A percentile compares a stretch with the other conserved stretches of the same genome.
Evolutionary conservation across 2,113 vertebrate species (phyloP).

Genomic region (Panthera leo): DNA sequence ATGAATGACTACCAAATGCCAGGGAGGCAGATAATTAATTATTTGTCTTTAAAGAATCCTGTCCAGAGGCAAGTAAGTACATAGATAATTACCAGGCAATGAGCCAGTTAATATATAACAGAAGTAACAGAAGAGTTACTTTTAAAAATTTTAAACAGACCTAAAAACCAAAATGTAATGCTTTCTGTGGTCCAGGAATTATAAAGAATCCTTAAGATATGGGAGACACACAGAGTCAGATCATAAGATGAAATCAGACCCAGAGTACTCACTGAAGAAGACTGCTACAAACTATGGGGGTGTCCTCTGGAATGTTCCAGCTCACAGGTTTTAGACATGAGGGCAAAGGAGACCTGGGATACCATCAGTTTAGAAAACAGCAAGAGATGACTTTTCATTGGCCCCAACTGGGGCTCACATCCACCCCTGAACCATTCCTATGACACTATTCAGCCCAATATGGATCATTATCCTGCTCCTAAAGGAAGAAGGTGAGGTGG

Average conservation of each 20-base stretch:
- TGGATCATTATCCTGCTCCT: not conserved
- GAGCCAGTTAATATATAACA: constrained; percentile 3
- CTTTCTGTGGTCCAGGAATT: not conserved
- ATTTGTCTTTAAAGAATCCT: constrained; percentile 38
- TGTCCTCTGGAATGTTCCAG: not conserved
- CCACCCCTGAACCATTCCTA: not conserved
- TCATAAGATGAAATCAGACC: not conserved
- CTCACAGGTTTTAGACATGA: not conserved
- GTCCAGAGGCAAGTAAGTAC: constrained; percentile 29
- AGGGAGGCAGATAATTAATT: constrained; percentile 41
- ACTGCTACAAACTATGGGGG: not conserved
- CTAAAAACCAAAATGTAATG: constrained; percentile 30
- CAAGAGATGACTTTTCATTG: not conserved
- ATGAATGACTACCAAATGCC: constrained; percentile 14
- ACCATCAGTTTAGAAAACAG: not conserved
- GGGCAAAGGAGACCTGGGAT: not conserved
- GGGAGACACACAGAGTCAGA: not conserved
- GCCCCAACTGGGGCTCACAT: no score
- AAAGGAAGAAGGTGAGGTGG: not conserved
- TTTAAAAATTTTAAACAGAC: constrained; percentile 20
- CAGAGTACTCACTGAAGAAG: not conserved
- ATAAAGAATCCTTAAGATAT: constrained; percentile 40
- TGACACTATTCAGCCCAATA: not conserved
- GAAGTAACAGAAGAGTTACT: not conserved
- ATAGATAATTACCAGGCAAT: constrained; percentile 38